Evolutionary conservation across 2,113 vertebrate genomes (phyloP), one percentile per base, ranked within the genome.

Genomic region (Osmerus mordax): DNA sequence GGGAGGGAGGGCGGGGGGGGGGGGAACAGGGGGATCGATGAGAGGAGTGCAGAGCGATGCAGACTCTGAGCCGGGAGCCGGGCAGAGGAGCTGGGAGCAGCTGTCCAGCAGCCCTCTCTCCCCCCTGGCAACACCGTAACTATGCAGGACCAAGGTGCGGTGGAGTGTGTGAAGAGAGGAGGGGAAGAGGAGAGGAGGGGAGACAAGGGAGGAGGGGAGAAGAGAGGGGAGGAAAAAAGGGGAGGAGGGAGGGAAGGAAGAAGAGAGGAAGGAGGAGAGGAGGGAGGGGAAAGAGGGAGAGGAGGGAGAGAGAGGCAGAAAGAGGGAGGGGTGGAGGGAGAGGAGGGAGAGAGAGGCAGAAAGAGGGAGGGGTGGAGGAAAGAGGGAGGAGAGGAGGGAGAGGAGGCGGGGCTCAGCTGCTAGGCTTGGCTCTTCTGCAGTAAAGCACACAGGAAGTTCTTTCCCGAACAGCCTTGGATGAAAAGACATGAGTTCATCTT

Each of bases 371-470:
- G 23, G 23, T 13, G 23, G 9, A 62, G 23, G 13, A 14, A 23
- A 29, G 18, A 6, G 11, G 14, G 5, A 47, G 16, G 76, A 63
- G 0, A 63, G 68, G 32, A 52, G 52, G 73, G 32, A 76, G 65
- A 69, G 76, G 70, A 36, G 76, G 71, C 74, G 47, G 29, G 65
- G 67, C 78, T 73, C 70, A 23, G 23, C 23, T 23, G 23, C 71
- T 72, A 16, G 25, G 62, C 63, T 68, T 74, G 70, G 66, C 83
- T 84, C 84, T 87, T 81, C 87, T 90, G 87, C 87, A 87, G 89
- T 87, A 67, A 51, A 74, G 74, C 55, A 61, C 25, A 63, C 73
- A 73, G 79, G 76, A 85, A 71, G 69, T 23, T 70, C 36, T 52
- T 9, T 15, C 47, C 77, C 6, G 41, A 73, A 53, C 28, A 21